A percentile compares a stretch with the other conserved stretches of the same genome.
Evolutionary conservation across 2,797 vertebrate genomes (phyloP).

Genomic region (Esox lucius): DNA sequence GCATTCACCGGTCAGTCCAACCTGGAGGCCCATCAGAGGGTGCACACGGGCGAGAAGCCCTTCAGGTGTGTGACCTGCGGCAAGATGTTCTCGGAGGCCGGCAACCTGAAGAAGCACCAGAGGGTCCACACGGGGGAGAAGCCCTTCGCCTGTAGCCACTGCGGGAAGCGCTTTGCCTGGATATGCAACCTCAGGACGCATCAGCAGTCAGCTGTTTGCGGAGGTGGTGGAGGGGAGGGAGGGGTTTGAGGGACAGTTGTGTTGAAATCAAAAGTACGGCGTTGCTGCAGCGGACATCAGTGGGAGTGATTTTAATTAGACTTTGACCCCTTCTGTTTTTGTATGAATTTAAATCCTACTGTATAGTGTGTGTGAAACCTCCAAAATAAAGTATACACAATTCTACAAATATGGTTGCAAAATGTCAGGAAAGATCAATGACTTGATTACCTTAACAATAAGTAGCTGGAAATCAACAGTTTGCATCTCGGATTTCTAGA

Average conservation of each 20-base stretch:
- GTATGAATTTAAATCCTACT: too few relatives aligned
- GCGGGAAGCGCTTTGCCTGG: slow-evolving; percentile 75
- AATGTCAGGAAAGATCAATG: too few relatives aligned
- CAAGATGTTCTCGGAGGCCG: slow-evolving; percentile 72
- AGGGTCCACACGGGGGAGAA: slow-evolving; percentile 76
- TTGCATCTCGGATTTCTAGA: too few relatives aligned
- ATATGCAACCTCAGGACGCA: slow-evolving; percentile 76
- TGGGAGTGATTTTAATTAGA: not conserved
- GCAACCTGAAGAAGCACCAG: slow-evolving; percentile 78
- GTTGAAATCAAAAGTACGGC: not conserved
- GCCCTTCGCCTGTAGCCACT: slow-evolving; percentile 68
- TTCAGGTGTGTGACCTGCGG: slow-evolving; percentile 70
- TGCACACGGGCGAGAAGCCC: slow-evolving; percentile 75
- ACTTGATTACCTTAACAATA: too few relatives aligned
- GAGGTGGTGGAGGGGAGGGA: not conserved
- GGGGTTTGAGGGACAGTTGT: not conserved
- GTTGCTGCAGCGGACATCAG: not conserved
- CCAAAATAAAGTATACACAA: not conserved
- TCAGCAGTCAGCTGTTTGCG: slow-evolving; percentile 61
- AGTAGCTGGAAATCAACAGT: too few relatives aligned
- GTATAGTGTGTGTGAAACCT: not conserved
- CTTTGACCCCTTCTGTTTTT: too few relatives aligned
- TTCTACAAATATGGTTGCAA: too few relatives aligned
- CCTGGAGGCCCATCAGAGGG: slow-evolving; percentile 69
- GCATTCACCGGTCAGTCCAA: slow-evolving; percentile 72